Evolutionary conservation across 2,797 vertebrate species (phyloP).

Genomic region (Enoplosus armatus): DNA sequence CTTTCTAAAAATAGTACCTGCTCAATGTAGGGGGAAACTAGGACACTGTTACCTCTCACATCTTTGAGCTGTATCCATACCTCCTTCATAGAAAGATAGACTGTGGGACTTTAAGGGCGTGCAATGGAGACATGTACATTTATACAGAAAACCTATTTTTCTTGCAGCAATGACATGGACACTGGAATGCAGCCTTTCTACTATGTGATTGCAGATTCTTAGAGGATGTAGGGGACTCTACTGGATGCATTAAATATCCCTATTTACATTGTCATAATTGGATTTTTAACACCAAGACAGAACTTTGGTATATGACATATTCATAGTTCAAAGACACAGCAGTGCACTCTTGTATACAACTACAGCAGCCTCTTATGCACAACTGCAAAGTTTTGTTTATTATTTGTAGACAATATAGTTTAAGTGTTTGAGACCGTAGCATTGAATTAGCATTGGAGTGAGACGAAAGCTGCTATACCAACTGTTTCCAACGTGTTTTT

Average conservation of each 20-base stretch:
- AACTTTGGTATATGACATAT: no score
- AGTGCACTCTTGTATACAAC: no score
- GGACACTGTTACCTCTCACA: constrained; percentile 53
- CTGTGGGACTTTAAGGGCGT: neutral
- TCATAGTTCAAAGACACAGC: no score
- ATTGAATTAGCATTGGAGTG: neutral
- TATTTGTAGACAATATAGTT: neutral
- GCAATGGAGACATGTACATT: neutral
- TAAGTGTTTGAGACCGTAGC: neutral
- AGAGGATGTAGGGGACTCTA: neutral
- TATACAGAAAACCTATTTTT: neutral
- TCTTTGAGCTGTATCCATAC: constrained; percentile 10
- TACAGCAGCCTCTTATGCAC: no score
- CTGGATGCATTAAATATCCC: neutral
- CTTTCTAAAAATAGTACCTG: constrained; percentile 71
- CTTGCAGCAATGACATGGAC: no score
- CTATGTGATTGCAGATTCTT: neutral
- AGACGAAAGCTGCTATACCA: neutral
- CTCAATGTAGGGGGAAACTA: constrained; percentile 53
- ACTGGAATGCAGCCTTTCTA: no score
- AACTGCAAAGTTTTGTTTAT: no score
- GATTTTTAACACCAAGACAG: neutral
- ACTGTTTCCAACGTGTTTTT: neutral
- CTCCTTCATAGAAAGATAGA: constrained; percentile 2
- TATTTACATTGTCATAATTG: neutral